These are phyloP conservation scores for Chrysochloris asiatica DNA, from an alignment of 2,113 vertebrate genomes.

Conservation along the genomic window DNA sequence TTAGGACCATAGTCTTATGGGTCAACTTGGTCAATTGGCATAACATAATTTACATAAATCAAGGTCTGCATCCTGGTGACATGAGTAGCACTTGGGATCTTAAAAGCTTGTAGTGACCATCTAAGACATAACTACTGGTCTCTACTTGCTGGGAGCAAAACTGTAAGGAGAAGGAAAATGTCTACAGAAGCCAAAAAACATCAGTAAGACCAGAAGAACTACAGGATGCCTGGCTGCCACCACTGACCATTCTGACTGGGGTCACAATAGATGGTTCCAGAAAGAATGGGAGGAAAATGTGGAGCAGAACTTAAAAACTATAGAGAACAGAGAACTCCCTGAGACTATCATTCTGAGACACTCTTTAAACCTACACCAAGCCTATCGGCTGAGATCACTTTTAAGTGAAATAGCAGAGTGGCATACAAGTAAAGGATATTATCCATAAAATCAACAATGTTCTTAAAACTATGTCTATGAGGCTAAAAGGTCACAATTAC, in stretches of 20 bases:
- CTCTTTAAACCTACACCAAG: not conserved
- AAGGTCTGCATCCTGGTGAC: not conserved
- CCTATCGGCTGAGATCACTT: not conserved
- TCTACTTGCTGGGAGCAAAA: not conserved
- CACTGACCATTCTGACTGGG: not conserved
- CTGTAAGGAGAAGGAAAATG: not conserved
- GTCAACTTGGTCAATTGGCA: not conserved
- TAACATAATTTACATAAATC: not conserved
- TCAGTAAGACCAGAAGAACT: not conserved
- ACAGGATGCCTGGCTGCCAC: not conserved
- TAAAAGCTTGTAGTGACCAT: not conserved
- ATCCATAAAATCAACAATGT: no score
- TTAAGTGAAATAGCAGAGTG: not conserved
- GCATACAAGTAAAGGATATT: not conserved
- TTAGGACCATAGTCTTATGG: not conserved
- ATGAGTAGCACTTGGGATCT: not conserved
- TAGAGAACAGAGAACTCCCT: not conserved
- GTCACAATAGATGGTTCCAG: not conserved
- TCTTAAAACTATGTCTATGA: not conserved
- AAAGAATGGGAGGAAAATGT: not conserved
- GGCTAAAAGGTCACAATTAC: not conserved
- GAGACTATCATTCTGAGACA: not conserved
- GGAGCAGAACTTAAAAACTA: not conserved
- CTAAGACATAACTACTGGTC: not conserved
- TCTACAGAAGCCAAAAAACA: no score